phyloP scores from a whole-genome alignment of 2,113 vertebrate species.

The Pluvianellus socialis region DNA sequence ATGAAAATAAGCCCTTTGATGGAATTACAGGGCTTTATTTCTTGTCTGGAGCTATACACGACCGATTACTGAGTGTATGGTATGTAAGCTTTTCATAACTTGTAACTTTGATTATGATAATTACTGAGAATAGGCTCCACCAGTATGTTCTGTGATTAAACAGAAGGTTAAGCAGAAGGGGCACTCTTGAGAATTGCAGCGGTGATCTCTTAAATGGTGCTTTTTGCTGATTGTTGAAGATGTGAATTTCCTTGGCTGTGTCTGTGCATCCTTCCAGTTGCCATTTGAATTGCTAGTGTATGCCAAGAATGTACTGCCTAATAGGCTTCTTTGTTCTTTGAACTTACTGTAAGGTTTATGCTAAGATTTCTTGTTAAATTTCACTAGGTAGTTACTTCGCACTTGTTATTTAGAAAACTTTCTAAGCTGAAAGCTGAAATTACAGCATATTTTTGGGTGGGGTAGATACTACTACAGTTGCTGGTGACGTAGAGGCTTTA shows the following conservation, averaged over 20 bases:
- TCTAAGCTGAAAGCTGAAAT: neutral
- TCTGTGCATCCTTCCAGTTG: slow-evolving; percentile 48
- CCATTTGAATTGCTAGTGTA: neutral
- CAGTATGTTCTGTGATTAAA: neutral
- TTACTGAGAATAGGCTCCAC: neutral
- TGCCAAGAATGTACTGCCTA: neutral
- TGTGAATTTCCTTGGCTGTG: slow-evolving; percentile 39
- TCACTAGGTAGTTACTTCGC: neutral
- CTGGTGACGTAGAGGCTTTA: neutral
- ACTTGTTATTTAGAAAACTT: neutral
- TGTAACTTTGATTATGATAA: neutral
- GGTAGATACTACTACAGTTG: neutral
- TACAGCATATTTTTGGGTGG: neutral
- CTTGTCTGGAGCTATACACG: slow-evolving; percentile 90
- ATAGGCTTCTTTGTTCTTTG: neutral
- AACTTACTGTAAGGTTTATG: neutral
- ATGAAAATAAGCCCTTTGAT: slow-evolving; percentile 79
- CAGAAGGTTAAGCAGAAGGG: neutral
- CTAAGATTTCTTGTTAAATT: neutral
- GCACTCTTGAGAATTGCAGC: slow-evolving; percentile 4
- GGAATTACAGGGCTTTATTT: slow-evolving; percentile 93
- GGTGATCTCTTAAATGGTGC: slow-evolving; percentile 25
- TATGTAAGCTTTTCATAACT: slow-evolving; percentile 70
- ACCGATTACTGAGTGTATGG: slow-evolving; percentile 95
- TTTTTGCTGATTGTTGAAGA: slow-evolving; percentile 43